phyloP scores from a whole-genome alignment of 2,113 vertebrate species.

The Oriolus oriolus region DNA sequence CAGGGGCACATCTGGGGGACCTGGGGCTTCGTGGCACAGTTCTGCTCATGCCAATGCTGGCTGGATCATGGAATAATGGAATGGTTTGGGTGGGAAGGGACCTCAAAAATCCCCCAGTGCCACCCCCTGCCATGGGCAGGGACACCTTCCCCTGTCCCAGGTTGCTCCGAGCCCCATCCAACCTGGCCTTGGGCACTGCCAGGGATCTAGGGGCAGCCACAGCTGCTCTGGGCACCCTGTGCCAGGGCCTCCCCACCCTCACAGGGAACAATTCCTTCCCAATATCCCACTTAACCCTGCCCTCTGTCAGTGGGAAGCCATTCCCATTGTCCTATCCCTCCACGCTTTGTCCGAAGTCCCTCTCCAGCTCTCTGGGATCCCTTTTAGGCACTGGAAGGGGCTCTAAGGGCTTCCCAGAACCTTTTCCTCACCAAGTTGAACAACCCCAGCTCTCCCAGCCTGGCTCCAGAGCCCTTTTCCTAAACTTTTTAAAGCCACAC shows the following conservation, averaged over 20 bases:
- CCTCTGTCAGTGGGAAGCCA: background rate
- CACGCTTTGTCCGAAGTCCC: no score
- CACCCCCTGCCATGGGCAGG: background rate
- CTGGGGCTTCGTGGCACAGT: rapidly evolving
- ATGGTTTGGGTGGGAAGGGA: background rate
- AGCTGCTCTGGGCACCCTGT: background rate
- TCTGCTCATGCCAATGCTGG: rapidly evolving
- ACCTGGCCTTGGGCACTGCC: rapidly evolving
- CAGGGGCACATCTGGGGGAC: background rate
- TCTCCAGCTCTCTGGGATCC: background rate
- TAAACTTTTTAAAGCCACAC: background rate
- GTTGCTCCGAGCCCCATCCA: rapidly evolving
- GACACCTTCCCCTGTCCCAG: rapidly evolving
- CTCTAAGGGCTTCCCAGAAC: background rate
- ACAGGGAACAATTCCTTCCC: rapidly evolving
- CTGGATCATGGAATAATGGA: background rate
- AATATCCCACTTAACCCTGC: background rate
- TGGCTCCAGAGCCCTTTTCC: background rate
- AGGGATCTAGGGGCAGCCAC: background rate
- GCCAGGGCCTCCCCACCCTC: background rate
- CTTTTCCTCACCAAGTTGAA: background rate
- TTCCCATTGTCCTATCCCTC: background rate
- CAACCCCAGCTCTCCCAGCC: background rate
- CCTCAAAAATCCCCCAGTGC: background rate
- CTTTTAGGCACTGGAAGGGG: background rate